These are phyloP conservation scores for Pseudocheirus occidentalis DNA, from an alignment of 2,797 vertebrate species.

Conservation along the genomic window DNA sequence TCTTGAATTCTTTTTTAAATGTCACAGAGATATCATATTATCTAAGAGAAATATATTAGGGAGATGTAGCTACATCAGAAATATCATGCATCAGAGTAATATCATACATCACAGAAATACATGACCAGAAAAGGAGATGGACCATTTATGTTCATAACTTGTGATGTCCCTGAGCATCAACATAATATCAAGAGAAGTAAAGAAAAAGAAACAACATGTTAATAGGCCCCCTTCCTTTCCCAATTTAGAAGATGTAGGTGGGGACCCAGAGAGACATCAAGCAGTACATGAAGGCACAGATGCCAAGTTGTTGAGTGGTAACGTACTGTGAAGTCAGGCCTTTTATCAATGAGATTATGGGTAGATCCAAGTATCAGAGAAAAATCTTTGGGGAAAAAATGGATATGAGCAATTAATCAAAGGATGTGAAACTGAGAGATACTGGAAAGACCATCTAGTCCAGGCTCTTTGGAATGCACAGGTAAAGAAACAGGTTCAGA, in stretches of 20 bases:
- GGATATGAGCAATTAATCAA: not conserved
- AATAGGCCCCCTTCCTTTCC: not conserved
- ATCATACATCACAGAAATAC: not conserved
- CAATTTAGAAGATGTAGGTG: not conserved
- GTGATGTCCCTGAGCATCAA: not conserved
- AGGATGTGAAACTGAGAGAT: not conserved
- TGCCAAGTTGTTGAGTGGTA: not conserved
- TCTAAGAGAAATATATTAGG: not conserved
- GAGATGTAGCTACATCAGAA: not conserved
- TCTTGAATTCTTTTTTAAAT: not conserved
- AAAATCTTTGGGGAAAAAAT: not conserved
- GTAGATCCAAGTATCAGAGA: not conserved
- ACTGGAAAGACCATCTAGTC: not conserved
- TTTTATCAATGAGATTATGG: not conserved
- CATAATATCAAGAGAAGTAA: not conserved
- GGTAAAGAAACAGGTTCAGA: not conserved
- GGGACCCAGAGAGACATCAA: not conserved
- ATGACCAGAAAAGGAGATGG: not conserved
- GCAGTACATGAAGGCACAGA: not conserved
- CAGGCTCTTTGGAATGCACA: not conserved
- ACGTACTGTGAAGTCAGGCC: not conserved
- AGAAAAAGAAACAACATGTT: not conserved
- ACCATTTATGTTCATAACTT: not conserved
- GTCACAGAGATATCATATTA: not conserved
- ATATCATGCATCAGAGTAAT: not conserved